These are phyloP conservation scores for Dryocosmus kuriphilus DNA, from an alignment of 2,888 invertebrate genomes.

Conservation along the genomic window DNA sequence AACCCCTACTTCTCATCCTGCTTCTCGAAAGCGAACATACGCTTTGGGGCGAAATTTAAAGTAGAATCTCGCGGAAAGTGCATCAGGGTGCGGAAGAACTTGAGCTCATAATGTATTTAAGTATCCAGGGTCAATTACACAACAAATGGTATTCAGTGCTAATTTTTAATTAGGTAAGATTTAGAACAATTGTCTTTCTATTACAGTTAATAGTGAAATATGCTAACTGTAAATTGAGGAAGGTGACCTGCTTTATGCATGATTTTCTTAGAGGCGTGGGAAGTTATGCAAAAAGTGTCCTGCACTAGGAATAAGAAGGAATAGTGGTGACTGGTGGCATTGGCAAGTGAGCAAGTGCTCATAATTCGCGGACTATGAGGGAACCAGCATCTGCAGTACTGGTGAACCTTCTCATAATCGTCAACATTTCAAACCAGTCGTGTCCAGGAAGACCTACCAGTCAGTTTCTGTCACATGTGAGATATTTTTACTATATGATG, in stretches of 20 bases:
- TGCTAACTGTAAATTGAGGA: background rate
- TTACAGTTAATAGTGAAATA: background rate
- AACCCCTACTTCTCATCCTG: slow-evolving; percentile 54
- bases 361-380: background rate
- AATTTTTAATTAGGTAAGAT: background rate
- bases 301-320: slow-evolving; percentile 34
- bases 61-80: slow-evolving; percentile 27
- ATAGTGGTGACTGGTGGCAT: background rate
- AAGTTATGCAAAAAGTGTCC: slow-evolving; percentile 65
- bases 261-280: slow-evolving; percentile 57
- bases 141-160: background rate
- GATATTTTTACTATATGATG: slow-evolving; percentile 59
- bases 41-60: slow-evolving; percentile 55
- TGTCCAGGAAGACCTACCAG: slow-evolving; percentile 49
- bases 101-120: background rate
- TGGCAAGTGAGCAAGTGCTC: background rate
- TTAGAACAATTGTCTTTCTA: too few species aligned
- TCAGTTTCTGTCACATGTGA: slow-evolving; percentile 56
- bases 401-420: slow-evolving; percentile 53
- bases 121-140: background rate
- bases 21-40: slow-evolving; percentile 47
- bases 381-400: slow-evolving; percentile 26
- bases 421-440: slow-evolving; percentile 60
- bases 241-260: background rate
- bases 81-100: slow-evolving; percentile 4